Base-by-base conservation (phyloP, 2,113 vertebrate species). In the Thomomys bottae region DNA sequence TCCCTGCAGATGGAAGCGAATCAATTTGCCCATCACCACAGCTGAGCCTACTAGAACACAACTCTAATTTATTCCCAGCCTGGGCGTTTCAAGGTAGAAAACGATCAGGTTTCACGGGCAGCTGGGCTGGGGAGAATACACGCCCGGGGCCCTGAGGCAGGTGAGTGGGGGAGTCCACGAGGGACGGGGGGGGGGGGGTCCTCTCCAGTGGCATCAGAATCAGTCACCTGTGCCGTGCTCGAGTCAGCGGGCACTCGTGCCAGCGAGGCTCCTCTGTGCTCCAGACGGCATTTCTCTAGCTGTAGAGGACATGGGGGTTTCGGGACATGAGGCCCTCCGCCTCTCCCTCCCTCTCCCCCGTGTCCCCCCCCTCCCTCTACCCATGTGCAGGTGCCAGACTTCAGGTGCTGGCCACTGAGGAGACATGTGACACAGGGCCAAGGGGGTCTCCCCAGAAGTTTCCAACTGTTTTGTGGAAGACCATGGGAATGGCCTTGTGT, bases 1-100 rank as follows among this genome's bases (percentile, higher is more conserved):
- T 98, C 98, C 98, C 98, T 98, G n/a, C 98, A 99, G 98, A 98
- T 98, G 99, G 98, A 98, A 98, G 98, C 98, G 98, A 98, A 99
- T 99, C 98, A 99, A 98, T 98, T 98, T 98, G 98, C 98, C 98
- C 98, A 98, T 98, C 94, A 95, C 97, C 95, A 96, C 98, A 98
- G 98, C 98, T 98, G 98, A 98, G 98, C 97, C 97, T 98, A 96
- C 95, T 98, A 96, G 97, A 98, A 97, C 98, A 98, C 98, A 95
- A 95, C 90, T 98, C 98, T 99, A 98, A 99, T 99, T 99, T 99
- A 99, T 98, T 99, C 98, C 98, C 98, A 98, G 97, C 98, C 97
- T 97, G 95, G 96, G 97, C 96, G 92, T 98, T 98, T 98, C 97
- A 97, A 98, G 98, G 98, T 97, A 97, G 97, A 98, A 97, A 98